These are phyloP conservation scores for Branchellion lobata DNA, from an alignment of 2,888 invertebrate genomes.

Conservation along the genomic window DNA sequence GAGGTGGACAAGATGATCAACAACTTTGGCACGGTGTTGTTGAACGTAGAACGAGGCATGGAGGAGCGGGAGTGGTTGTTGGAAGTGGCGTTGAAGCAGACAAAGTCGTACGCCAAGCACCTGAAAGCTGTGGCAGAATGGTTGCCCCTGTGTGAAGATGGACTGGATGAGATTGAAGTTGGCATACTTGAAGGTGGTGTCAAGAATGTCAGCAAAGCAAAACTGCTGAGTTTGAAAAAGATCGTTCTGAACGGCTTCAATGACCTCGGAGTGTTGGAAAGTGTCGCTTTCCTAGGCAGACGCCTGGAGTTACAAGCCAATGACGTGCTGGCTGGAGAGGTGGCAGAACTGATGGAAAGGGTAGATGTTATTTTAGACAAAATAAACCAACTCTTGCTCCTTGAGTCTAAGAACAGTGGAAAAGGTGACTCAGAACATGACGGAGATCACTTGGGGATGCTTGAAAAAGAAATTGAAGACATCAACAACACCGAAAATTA, in stretches of 20 bases:
- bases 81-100: neutral
- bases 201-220: neutral
- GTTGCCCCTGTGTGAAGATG: slow-evolving; percentile 10
- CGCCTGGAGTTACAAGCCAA: neutral
- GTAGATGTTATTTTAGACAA: neutral
- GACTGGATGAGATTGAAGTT: neutral
- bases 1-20: neutral
- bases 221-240: neutral
- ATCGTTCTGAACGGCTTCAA: neutral
- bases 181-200: neutral
- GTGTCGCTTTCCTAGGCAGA: neutral
- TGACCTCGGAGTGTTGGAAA: neutral
- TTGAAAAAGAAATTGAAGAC: neutral
- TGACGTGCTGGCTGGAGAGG: neutral
- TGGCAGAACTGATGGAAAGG: neutral
- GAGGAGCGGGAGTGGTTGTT: neutral
- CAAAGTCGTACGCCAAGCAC: neutral
- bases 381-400: neutral
- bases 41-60: neutral
- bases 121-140: slow-evolving; percentile 13
- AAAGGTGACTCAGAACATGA: neutral
- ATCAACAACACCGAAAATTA: neutral
- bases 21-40: neutral
- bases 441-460: neutral
- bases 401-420: neutral